A percentile compares a stretch with the other conserved stretches of the same genome.
Evolutionary conservation across 2,888 invertebrate species (phyloP).

Genomic region (Odontomyia ornata): DNA sequence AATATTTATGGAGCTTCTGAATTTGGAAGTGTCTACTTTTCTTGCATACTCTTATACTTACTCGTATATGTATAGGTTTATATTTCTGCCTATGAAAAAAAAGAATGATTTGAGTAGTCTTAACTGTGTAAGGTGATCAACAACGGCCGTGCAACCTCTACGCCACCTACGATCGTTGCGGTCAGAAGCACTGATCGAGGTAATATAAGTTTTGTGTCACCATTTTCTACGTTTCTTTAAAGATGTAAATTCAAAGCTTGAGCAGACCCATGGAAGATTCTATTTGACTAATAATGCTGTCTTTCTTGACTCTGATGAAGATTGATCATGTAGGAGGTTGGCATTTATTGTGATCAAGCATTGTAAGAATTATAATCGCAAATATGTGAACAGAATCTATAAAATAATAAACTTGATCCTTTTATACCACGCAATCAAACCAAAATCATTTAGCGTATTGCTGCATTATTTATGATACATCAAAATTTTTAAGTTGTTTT

Average conservation of each 20-base stretch:
- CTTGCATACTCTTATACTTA: slow-evolving; percentile 18
- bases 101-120: slow-evolving; percentile 17
- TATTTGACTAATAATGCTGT: not conserved
- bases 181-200: slow-evolving; percentile 24
- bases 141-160: slow-evolving; percentile 22
- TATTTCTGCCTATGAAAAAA: slow-evolving; percentile 15
- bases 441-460: no score
- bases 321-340: no score
- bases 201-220: slow-evolving; percentile 41
- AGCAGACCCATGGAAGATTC: not conserved
- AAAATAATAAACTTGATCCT: no score
- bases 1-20: slow-evolving; percentile 35
- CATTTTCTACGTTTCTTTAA: not conserved
- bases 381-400: no score
- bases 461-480: no score
- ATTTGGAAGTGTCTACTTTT: slow-evolving; percentile 47
- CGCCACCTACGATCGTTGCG: slow-evolving; percentile 39
- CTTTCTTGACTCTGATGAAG: not conserved
- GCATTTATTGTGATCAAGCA: no score
- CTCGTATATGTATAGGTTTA: no score
- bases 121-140: not conserved
- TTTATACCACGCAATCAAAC: no score
- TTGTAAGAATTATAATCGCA: no score
- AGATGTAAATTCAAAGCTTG: not conserved
- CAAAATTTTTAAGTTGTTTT: no score